phyloP scores from a whole-genome alignment of 2,113 vertebrate genomes.

The Microtus pennsylvanicus region DNA sequence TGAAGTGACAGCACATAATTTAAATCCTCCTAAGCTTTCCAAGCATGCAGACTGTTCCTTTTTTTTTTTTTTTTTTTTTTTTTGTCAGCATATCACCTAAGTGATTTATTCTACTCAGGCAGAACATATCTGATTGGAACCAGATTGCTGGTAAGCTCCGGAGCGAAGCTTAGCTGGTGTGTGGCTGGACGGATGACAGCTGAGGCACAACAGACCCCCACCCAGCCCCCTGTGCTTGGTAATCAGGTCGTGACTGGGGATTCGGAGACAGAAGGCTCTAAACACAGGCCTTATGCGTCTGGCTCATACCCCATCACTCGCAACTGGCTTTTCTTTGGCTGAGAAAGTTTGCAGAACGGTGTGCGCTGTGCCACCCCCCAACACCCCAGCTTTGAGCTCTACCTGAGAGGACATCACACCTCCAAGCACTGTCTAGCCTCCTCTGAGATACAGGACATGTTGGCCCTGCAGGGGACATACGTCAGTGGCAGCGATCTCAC shows the following conservation, averaged over 20 bases:
- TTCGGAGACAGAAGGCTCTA: not conserved
- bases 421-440: not conserved
- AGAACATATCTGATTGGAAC: slow-evolving; percentile 74
- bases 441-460: not conserved
- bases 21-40: slow-evolving; percentile 80
- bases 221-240: not conserved
- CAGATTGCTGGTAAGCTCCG: slow-evolving; percentile 67
- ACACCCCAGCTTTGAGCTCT: not conserved
- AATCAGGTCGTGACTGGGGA: not conserved
- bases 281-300: not conserved
- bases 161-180: not conserved
- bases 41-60: slow-evolving; percentile 74
- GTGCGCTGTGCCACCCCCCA: not conserved
- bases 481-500: not conserved
- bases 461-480: not conserved
- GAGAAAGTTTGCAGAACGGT: not conserved
- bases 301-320: not conserved
- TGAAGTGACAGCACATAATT: slow-evolving; percentile 86
- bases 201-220: not conserved
- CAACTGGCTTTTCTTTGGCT: slow-evolving; percentile 21
- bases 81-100: slow-evolving; percentile 69
- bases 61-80: not conserved
- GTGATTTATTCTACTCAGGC: slow-evolving; percentile 78
- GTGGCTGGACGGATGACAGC: not conserved
- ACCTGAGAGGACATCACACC: not conserved